Base-by-base conservation (phyloP, 2,797 vertebrate species). In the Molossus molossus region DNA sequence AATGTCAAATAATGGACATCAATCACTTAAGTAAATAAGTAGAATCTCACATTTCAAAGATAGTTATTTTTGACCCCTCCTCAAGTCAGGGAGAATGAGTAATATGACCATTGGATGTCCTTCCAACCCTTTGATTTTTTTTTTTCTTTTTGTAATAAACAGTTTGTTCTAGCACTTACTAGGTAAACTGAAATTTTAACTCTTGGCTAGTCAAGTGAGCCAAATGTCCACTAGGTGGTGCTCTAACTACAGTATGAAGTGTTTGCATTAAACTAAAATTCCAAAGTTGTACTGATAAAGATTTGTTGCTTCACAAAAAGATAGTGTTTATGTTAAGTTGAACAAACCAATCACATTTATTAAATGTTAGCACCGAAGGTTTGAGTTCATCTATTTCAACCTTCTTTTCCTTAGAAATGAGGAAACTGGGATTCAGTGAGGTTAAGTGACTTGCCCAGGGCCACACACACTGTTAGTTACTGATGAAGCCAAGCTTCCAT, bases 201-300 rank as follows among this genome's bases (percentile, higher is more conserved):
- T 86, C 33, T 45, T 10, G 17, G 15, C 60, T 67, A 13, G 12
- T 86, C 55, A 86, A 14, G 55, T 91, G 12, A 79, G 76, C 25
- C 45, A 65, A 29, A 84, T 91, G 88, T 72, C 97, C 97, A 96
- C 97, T 98, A 97, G 97, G 90, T 97, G 97, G 97, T 77, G 57
- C 86, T 70, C 27, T 93, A 85, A 91, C 75, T 83, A 48, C 64
- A 77, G 33, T 9, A 20, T 50, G 20, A 75, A n/a, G 13, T 76
- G 57, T 73, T 94, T 91, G 50, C 60, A 18, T 96, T 85, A 90
- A 92, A 58, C 90, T 77, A 21, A 85, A 93, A 93, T 86, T 90
- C 15, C 40, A 40, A 55, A 53, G 40, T 64, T 82, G 11, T 57
- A 69, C 13, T 33, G 62, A 85, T 33, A 84, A 65, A 80, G 72